Evolutionary conservation across 2,113 vertebrate species (phyloP).

Genomic region (Smithornis capensis): DNA sequence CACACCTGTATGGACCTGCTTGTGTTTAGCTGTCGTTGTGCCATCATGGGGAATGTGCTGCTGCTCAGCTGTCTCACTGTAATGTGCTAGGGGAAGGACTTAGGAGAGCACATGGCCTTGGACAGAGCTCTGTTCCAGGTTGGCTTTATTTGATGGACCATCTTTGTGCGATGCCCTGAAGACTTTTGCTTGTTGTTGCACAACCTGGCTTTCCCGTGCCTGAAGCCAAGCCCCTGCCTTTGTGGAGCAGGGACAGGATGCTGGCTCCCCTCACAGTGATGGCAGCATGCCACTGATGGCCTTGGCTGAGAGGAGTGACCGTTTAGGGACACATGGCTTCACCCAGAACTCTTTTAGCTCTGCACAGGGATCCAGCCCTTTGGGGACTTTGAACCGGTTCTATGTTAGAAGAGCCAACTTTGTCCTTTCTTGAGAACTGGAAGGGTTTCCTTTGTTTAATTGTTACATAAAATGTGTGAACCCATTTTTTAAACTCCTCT

Average conservation of each 20-base stretch:
- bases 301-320: not conserved
- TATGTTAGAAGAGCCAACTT: accelerated
- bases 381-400: not conserved
- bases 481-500: not conserved
- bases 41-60: accelerated
- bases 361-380: too few relatives aligned
- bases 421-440: not conserved
- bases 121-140: not conserved
- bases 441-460: not conserved
- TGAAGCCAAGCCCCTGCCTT: not conserved
- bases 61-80: not conserved
- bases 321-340: accelerated
- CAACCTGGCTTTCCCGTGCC: not conserved
- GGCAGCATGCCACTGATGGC: accelerated
- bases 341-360: not conserved
- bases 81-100: not conserved
- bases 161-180: not conserved
- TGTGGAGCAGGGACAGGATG: not conserved
- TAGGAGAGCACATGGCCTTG: not conserved
- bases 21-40: accelerated
- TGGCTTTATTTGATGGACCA: not conserved
- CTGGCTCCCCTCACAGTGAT: accelerated
- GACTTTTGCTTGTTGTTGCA: not conserved
- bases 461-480: accelerated
- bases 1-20: accelerated